Evolutionary conservation across 2,797 vertebrate species (phyloP), one percentile per base, ranked within the genome.

Genomic region (Apodemus agrarius): DNA sequence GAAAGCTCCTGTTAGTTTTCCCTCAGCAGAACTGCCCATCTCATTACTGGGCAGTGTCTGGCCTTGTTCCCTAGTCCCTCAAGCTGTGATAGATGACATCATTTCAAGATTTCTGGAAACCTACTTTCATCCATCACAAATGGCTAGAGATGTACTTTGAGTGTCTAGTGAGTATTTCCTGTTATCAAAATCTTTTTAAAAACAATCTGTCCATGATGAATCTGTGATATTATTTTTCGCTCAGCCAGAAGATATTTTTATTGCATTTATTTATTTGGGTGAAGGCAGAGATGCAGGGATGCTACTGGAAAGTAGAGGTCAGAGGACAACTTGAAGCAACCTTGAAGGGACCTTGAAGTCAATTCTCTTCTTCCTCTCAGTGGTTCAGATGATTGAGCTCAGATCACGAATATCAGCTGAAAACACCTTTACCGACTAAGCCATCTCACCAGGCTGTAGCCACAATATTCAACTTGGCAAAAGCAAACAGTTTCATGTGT

Each of bases 171-270:
- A 54, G 49, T n/a, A 61, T 34, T n/a, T 75, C 83, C 59, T 81
- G 8, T 65, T 43, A 96, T 75, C 34, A 11, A 65, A 89, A 80
- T 83, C 8, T 93, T 95, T 96, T 76, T 61, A 4, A 96, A 96
- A 96, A 40, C 63, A 83, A 74, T 80, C 79, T 11, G 16, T 49
- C 57, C 5, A 22, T 63, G 31, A n/a, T 79, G 76, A 10, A 29
- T 83, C 43, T 83, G 49, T 65, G 54, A 9, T 74, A 75, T 83
- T 31, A 69, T 75, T 92, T 90, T 88, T 94, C 52, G 54, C 52
- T 63, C 43, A 89, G 52, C 34, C 81, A 82, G 37, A 88, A 90
- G 82, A 89, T 37, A 78, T 88, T 54, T 87, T 54, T 74, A 40
- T 74, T 57, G 40, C 16, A 37, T 88, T 57, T 88, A 59, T 75